These are phyloP conservation scores for Drosophila kanapiae DNA, from an alignment of 1,140 invertebrate species.

Conservation along the genomic window DNA sequence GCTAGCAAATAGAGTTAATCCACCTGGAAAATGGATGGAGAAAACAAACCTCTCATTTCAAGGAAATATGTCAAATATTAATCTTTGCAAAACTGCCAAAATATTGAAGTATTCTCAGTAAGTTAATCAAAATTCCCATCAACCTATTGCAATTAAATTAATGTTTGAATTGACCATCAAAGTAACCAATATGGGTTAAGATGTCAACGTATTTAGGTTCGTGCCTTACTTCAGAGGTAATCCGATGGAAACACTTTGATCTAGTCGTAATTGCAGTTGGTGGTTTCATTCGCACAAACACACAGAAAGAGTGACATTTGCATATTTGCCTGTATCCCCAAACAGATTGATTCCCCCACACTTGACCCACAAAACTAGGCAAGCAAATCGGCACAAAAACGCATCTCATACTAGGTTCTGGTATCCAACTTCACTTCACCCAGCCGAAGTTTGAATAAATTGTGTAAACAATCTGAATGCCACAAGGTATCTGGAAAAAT, in stretches of 20 bases:
- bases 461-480: conserved; percentile 65
- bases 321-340: conserved; percentile 7
- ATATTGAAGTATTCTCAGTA: neutral
- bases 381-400: conserved; percentile 61
- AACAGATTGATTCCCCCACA: conserved; percentile 6
- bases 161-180: neutral
- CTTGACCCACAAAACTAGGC: conserved; percentile 67
- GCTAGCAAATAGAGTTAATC: no score
- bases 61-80: no score
- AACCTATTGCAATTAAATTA: neutral
- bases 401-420: conserved; percentile 48
- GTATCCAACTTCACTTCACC: conserved; percentile 7
- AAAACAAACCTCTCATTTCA: no score
- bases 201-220: conserved; percentile 3
- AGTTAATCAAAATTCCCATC: neutral
- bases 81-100: neutral
- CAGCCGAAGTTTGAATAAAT: conserved; percentile 56
- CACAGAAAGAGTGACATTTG: conserved; percentile 14
- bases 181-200: neutral
- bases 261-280: conserved; percentile 38
- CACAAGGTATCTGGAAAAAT: conserved; percentile 60
- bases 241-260: conserved; percentile 38
- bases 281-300: conserved; percentile 24
- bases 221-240: conserved; percentile 18
- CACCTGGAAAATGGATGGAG: no score